These are phyloP conservation scores for Gonioctena quinquepunctata DNA, from an alignment of 1,140 invertebrate genomes.

Conservation along the genomic window DNA sequence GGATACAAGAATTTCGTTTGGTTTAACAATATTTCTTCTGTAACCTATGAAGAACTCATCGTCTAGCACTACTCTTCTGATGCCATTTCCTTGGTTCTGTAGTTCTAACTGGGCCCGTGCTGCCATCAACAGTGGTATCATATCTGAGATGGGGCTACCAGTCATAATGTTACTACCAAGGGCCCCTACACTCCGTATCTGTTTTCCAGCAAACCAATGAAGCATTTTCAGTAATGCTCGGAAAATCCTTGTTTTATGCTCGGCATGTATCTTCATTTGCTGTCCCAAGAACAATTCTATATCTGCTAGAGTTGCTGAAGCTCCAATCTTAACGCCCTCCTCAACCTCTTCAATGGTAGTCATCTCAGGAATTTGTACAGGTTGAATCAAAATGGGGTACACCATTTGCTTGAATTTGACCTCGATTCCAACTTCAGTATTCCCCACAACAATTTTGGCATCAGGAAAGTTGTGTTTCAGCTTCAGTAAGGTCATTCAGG, in stretches of 20 bases:
- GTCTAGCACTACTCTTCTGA: conserved; percentile 74
- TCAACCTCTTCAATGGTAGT: conserved; percentile 60
- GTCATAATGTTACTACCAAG: conserved; percentile 82
- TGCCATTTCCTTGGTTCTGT: conserved; percentile 60
- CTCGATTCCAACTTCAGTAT: conserved; percentile 94
- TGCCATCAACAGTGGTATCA: conserved; percentile 91
- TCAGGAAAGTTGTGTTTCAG: conserved; percentile 75
- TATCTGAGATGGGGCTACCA: conserved; percentile 93
- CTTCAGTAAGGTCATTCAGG: conserved; percentile 69
- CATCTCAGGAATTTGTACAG: conserved; percentile 74
- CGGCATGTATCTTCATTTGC: conserved; percentile 62
- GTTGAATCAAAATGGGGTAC: conserved; percentile 82
- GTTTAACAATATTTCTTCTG: conserved; percentile 73
- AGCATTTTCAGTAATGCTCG: conserved; percentile 81
- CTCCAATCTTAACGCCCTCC: conserved; percentile 73
- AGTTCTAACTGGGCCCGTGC: conserved; percentile 63
- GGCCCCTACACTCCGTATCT: conserved; percentile 83
- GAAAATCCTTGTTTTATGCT: conserved; percentile 73
- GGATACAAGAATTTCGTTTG: conserved; percentile 79
- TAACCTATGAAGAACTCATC: conserved; percentile 86
- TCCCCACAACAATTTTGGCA: conserved; percentile 89
- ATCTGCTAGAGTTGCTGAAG: conserved; percentile 77
- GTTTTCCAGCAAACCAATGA: conserved; percentile 92
- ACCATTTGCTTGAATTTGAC: conserved; percentile 85
- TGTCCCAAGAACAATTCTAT: conserved; percentile 67